Evolutionary conservation across 2,113 vertebrate genomes (phyloP).

Genomic region (Ailurus styani): DNA sequence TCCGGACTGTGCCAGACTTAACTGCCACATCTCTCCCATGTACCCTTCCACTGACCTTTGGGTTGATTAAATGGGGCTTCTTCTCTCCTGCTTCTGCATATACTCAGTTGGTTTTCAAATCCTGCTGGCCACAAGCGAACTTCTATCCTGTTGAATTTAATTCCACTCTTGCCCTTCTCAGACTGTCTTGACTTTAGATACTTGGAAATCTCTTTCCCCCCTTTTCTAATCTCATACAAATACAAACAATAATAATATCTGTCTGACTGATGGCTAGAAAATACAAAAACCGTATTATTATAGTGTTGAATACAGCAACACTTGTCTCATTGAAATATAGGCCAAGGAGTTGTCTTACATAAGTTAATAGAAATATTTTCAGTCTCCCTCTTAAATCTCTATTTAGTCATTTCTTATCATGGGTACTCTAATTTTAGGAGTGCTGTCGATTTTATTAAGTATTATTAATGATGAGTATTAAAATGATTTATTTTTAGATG

Average conservation of each 20-base stretch:
- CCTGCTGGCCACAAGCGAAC: background rate
- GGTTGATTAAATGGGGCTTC: background rate
- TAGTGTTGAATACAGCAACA: background rate
- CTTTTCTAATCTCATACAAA: background rate
- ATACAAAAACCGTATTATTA: background rate
- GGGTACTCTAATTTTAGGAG: background rate
- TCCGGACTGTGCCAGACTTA: background rate
- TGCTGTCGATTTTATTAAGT: background rate
- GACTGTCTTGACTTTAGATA: background rate
- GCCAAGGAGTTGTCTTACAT: background rate
- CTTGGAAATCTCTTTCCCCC: background rate
- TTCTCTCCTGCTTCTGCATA: background rate
- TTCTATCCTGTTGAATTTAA: background rate
- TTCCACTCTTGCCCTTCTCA: background rate
- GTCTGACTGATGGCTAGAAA: background rate
- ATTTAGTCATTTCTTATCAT: background rate
- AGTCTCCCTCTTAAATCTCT: background rate
- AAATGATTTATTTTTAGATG: background rate
- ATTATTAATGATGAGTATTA: background rate
- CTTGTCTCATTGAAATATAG: background rate
- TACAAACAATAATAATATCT: background rate
- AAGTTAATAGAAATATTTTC: background rate
- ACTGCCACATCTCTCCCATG: background rate
- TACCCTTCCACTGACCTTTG: background rate
- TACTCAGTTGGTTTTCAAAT: background rate